Conservation (phyloP, 2,888 invertebrate species). For the Rhorus exstirpatorius region DNA sequence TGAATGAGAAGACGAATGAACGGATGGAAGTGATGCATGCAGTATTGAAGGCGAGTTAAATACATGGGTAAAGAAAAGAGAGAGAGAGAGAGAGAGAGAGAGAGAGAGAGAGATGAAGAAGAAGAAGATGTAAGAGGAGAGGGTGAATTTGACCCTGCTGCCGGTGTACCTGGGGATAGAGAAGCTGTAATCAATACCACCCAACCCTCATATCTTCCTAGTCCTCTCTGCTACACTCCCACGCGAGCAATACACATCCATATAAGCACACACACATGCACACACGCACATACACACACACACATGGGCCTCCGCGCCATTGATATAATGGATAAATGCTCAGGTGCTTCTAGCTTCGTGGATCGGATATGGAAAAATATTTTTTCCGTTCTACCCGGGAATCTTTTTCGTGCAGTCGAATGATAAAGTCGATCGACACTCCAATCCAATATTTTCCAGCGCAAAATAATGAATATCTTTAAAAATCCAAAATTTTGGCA, state of each 20-base stretch:
- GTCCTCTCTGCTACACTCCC: constrained; percentile 38
- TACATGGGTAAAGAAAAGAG: constrained; percentile 49
- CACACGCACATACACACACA: constrained; percentile 1
- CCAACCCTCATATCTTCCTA: constrained; percentile 58
- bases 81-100: constrained; percentile 63
- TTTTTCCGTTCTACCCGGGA: no score
- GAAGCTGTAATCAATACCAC: constrained; percentile 85
- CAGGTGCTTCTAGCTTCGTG: constrained; percentile 24
- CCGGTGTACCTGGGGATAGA: constrained; percentile 83
- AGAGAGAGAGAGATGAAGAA: constrained; percentile 28
- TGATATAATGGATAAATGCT: constrained; percentile 31
- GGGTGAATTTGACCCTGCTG: constrained; percentile 82
- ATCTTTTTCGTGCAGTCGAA: no score
- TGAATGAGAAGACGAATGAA: constrained; percentile 28
- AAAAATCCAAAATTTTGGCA: no score
- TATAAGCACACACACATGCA: not conserved
- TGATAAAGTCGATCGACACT: no score
- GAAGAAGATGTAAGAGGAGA: constrained; percentile 50
- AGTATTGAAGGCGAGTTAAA: constrained; percentile 34
- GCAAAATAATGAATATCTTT: no score
- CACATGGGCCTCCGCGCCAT: not conserved
- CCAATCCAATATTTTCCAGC: no score
- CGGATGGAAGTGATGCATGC: constrained; percentile 9
- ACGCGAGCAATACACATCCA: constrained; percentile 17
- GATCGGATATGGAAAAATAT: no score